Evolutionary conservation across 2,888 invertebrate species (phyloP).

Genomic region (Clusia tigrina): DNA sequence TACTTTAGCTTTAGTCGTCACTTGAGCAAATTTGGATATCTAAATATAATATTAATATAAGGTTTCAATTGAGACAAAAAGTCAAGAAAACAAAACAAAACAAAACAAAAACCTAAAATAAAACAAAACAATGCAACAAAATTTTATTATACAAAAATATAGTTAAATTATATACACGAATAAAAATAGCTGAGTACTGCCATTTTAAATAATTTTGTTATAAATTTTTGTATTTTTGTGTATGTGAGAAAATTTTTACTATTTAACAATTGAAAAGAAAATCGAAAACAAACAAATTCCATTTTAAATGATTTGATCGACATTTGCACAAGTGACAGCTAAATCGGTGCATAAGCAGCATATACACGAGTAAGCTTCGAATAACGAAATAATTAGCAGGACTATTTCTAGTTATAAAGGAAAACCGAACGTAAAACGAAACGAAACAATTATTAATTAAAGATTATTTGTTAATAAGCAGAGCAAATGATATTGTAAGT

Average conservation of each 20-base stretch:
- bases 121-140: slow-evolving; percentile 18
- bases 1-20: slow-evolving; percentile 41
- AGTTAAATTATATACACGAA: slow-evolving; percentile 17
- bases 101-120: slow-evolving; percentile 10
- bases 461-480: too few relatives aligned
- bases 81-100: slow-evolving; percentile 21
- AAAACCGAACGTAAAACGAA: not conserved
- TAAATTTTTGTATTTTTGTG: slow-evolving; percentile 32
- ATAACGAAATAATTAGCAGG: too few relatives aligned
- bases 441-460: too few relatives aligned
- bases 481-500: slow-evolving; percentile 43
- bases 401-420: too few relatives aligned
- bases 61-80: slow-evolving; percentile 43
- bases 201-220: slow-evolving; percentile 45
- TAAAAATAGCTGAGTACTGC: slow-evolving; percentile 49
- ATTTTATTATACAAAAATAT: not conserved
- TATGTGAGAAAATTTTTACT: slow-evolving; percentile 40
- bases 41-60: slow-evolving; percentile 40
- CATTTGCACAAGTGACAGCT: too few relatives aligned
- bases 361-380: too few relatives aligned
- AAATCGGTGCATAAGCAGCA: too few relatives aligned
- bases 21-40: slow-evolving; percentile 44
- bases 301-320: not conserved
- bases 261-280: slow-evolving; percentile 30
- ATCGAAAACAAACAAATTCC: slow-evolving; percentile 2